phyloP scores from a whole-genome alignment of 2,797 vertebrate species.

The Tamandua tetradactyla region DNA sequence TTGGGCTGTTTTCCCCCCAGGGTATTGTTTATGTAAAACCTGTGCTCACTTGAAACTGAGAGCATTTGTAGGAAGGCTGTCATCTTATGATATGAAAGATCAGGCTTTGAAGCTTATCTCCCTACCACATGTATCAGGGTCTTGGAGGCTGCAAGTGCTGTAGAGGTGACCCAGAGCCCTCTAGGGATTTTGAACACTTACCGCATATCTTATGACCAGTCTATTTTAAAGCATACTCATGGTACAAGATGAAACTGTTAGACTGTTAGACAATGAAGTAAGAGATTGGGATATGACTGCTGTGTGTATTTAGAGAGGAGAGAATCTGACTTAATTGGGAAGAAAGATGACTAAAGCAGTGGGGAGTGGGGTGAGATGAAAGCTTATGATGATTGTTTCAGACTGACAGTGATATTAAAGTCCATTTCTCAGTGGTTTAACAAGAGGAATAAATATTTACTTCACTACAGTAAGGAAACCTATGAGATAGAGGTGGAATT shows the following conservation, averaged over 20 bases:
- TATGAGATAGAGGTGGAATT: not conserved
- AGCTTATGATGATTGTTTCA: slow-evolving; percentile 18
- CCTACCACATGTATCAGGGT: slow-evolving; percentile 17
- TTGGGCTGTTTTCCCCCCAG: not conserved
- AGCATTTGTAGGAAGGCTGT: slow-evolving; percentile 10
- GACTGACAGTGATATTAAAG: not conserved
- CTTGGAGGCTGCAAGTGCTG: slow-evolving; percentile 9
- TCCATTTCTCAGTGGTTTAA: not conserved
- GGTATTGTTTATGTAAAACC: not conserved
- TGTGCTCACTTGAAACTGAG: not conserved
- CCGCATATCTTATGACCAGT: slow-evolving; percentile 58
- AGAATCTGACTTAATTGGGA: slow-evolving; percentile 47
- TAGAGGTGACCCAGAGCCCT: slow-evolving; percentile 62
- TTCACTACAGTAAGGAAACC: not conserved
- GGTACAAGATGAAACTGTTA: slow-evolving; percentile 67
- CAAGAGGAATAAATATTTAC: slow-evolving; percentile 10
- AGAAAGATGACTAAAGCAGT: not conserved
- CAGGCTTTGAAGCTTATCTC: slow-evolving; percentile 71
- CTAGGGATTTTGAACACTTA: not conserved
- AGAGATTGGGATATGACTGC: not conserved
- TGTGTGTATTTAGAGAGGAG: not conserved
- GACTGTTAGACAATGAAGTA: slow-evolving; percentile 57
- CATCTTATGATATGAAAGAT: not conserved
- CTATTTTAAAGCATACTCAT: slow-evolving; percentile 68
- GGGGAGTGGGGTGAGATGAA: not conserved